phyloP scores from a whole-genome alignment of 2,797 vertebrate genomes.

The Hydrolagus colliei region DNA sequence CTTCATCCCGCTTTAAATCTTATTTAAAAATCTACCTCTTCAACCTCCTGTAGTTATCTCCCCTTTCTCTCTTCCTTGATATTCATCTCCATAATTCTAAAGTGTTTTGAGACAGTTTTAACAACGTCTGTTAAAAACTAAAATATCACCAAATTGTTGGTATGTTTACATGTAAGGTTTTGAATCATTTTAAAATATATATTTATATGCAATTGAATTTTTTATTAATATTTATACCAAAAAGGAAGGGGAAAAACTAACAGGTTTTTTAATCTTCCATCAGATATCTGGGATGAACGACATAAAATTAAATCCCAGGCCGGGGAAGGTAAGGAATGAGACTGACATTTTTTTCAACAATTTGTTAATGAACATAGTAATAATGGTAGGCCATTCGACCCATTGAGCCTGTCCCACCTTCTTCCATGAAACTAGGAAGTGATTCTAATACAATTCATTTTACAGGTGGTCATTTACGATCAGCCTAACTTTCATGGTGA shows the following conservation, averaged over 20 bases:
- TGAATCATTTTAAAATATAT: no score
- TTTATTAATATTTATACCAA: no score
- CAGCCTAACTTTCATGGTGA: conserved; percentile 58
- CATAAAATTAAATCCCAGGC: conserved; percentile 76
- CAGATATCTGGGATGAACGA: conserved; percentile 43
- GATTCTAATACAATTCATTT: background rate
- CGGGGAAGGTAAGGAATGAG: conserved; percentile 78
- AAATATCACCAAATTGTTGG: no score
- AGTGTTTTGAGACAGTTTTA: no score
- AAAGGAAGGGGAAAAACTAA: background rate
- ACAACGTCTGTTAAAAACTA: no score
- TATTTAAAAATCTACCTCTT: no score
- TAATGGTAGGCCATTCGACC: background rate
- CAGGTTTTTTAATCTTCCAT: background rate
- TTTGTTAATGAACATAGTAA: background rate
- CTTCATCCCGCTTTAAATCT: no score
- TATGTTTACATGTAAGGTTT: no score
- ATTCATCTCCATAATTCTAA: no score
- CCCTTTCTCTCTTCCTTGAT: no score
- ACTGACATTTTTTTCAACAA: background rate
- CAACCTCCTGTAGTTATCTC: no score
- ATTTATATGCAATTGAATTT: no score
- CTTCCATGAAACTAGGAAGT: conserved; percentile 16
- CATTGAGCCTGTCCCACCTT: conserved; percentile 16
- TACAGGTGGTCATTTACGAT: conserved; percentile 73